These are phyloP conservation scores for Bursaphelenchus mucronatus DNA, from an alignment of 1,140 invertebrate genomes.

Conservation along the genomic window DNA sequence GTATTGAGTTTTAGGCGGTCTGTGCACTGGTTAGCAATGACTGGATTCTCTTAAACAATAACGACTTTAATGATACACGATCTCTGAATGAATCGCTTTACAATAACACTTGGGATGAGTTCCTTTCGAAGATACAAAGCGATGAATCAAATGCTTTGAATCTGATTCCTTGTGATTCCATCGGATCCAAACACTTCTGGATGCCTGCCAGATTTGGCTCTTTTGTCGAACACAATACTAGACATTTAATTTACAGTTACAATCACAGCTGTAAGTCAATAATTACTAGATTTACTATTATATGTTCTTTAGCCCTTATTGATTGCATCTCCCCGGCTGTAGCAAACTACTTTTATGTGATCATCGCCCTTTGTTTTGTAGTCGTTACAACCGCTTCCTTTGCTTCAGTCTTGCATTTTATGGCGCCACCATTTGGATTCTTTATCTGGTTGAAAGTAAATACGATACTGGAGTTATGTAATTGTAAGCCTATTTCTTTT, in stretches of 20 bases:
- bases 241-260: slow-evolving; percentile 12
- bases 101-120: not conserved
- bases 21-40: slow-evolving; percentile 9
- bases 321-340: slow-evolving; percentile 15
- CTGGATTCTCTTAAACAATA: not conserved
- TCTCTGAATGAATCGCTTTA: not conserved
- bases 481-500: slow-evolving; percentile 1
- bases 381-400: slow-evolving; percentile 1
- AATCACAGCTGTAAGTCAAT: slow-evolving; percentile 6
- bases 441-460: slow-evolving; percentile 9
- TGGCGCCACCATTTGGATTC: slow-evolving; percentile 15
- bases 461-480: slow-evolving; percentile 12
- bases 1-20: not conserved
- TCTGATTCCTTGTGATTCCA: not conserved
- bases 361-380: slow-evolving; percentile 15
- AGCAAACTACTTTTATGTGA: slow-evolving; percentile 12
- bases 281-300: not conserved
- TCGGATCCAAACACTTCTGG: not conserved
- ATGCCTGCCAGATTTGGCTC: slow-evolving; percentile 8
- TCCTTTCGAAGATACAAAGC: slow-evolving; percentile 10
- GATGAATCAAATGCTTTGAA: slow-evolving; percentile 2
- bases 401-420: slow-evolving; percentile 5
- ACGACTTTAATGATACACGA: not conserved
- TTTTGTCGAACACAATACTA: not conserved
- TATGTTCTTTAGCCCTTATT: slow-evolving; percentile 2